These are phyloP conservation scores for Parazoanthus atlanticus DNA, from an alignment of 92 coral and sea anemone genomes.

Conservation along the genomic window DNA sequence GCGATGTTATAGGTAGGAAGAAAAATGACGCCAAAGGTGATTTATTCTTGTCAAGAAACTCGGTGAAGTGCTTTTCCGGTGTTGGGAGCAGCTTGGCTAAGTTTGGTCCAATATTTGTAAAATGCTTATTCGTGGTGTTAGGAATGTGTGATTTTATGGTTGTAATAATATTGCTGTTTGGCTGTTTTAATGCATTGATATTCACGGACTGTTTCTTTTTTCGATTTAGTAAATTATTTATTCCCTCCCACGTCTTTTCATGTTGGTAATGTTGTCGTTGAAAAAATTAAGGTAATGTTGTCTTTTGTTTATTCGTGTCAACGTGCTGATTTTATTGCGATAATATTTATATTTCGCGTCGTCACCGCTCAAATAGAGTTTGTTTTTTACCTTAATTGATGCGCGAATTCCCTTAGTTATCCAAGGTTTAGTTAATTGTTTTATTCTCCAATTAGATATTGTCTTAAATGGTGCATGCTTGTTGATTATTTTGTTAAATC, in stretches of 20 bases:
- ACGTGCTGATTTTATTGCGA: slow-evolving; percentile 39
- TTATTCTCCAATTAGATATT: slow-evolving; percentile 28
- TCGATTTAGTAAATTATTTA: slow-evolving; percentile 37
- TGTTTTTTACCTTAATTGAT: slow-evolving; percentile 48
- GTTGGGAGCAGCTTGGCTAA: slow-evolving; percentile 38
- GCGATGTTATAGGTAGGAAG: slow-evolving; percentile 32
- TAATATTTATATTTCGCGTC: slow-evolving; percentile 35
- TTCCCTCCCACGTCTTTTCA: slow-evolving; percentile 55
- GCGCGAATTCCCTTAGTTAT: slow-evolving; percentile 33
- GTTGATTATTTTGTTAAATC: slow-evolving; percentile 26
- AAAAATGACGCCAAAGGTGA: slow-evolving; percentile 33
- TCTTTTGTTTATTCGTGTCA: slow-evolving; percentile 42
- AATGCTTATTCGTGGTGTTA: slow-evolving; percentile 31
- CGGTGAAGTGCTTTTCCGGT: slow-evolving; percentile 21
- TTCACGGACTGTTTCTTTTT: slow-evolving; percentile 30
- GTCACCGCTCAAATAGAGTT: slow-evolving; percentile 36
- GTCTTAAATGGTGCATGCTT: slow-evolving; percentile 42
- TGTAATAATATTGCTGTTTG: slow-evolving; percentile 1
- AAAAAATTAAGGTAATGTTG: slow-evolving; percentile 31
- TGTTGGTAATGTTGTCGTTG: slow-evolving; percentile 37
- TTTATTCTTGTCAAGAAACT: slow-evolving; percentile 22
- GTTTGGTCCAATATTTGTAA: slow-evolving; percentile 34
- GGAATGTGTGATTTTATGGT: slow-evolving; percentile 23
- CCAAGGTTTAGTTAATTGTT: slow-evolving; percentile 43
- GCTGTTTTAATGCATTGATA: slow-evolving; percentile 36